These are phyloP conservation scores for Caenorhabditis sinica DNA, from an alignment of 2,888 invertebrate genomes.

Conservation along the genomic window DNA sequence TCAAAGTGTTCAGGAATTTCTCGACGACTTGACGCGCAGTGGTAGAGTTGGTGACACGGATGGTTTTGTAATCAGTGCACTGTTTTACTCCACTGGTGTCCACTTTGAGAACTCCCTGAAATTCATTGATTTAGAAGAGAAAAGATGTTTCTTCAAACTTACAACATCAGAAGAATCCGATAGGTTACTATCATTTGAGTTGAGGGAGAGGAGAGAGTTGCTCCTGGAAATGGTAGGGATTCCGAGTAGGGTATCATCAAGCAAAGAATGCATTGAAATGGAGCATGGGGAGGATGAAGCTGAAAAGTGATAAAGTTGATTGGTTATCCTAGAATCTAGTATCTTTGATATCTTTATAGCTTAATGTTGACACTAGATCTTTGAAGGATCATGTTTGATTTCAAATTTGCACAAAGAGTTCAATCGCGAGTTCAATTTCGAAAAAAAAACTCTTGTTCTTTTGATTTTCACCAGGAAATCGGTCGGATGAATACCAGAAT, in stretches of 20 bases:
- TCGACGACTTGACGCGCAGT: constrained; percentile 90
- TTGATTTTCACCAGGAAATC: background rate
- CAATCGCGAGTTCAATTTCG: background rate
- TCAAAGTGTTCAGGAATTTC: constrained; percentile 91
- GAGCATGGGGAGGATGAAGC: constrained; percentile 62
- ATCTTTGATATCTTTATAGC: background rate
- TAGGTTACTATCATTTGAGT: constrained; percentile 75
- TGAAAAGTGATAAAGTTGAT: background rate
- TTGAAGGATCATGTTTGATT: constrained; percentile 22
- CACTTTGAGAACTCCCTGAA: constrained; percentile 94
- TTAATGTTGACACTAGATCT: background rate
- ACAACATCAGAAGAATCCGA: constrained; percentile 67
- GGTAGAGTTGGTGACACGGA: constrained; percentile 93
- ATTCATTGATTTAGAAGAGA: constrained; percentile 67
- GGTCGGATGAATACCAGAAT: no score
- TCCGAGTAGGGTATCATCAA: constrained; percentile 68
- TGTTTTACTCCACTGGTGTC: constrained; percentile 93
- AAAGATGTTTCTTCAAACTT: background rate
- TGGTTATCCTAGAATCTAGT: background rate
- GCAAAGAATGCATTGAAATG: constrained; percentile 61
- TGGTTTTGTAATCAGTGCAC: constrained; percentile 96
- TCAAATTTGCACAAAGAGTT: background rate
- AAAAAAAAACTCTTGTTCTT: background rate
- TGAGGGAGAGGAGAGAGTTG: constrained; percentile 76
- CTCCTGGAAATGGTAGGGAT: constrained; percentile 69